Percentiles rank a stretch among this genome's conserved stretches.
phyloP scores from a whole-genome alignment of 2,797 vertebrate genomes.

The Fistularia tabacaria region DNA sequence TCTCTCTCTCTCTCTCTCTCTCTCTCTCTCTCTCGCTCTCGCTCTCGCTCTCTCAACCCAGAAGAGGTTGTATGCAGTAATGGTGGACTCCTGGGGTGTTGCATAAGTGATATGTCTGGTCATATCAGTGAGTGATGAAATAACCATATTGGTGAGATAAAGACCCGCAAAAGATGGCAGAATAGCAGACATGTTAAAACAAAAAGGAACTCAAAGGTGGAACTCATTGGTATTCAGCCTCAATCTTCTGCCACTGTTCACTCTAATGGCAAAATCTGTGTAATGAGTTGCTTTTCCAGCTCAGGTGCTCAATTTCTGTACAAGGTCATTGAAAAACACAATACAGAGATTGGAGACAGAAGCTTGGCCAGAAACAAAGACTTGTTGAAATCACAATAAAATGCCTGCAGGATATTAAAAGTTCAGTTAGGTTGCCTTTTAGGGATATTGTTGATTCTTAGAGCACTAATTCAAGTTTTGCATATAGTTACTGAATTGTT shows the following conservation, averaged over 20 bases:
- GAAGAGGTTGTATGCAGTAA: conserved; percentile 1
- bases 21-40: not conserved
- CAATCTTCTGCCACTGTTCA: conserved; percentile 62
- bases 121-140: conserved; percentile 18
- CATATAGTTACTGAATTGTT: conserved; percentile 29
- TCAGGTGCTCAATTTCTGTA: conserved; percentile 63
- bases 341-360: conserved; percentile 55
- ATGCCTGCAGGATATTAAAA: conserved; percentile 50
- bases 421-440: conserved; percentile 37
- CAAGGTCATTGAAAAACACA: conserved; percentile 68
- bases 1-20: conserved; percentile 3
- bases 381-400: conserved; percentile 52
- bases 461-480: conserved; percentile 31
- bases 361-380: conserved; percentile 47
- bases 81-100: conserved; percentile 8
- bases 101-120: not conserved
- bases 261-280: conserved; percentile 56
- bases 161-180: conserved; percentile 29
- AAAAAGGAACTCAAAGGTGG: conserved; percentile 57
- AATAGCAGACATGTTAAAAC: conserved; percentile 52
- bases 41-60: too few relatives aligned
- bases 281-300: conserved; percentile 67
- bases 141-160: conserved; percentile 28
- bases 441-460: conserved; percentile 51
- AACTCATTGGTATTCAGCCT: conserved; percentile 60